Evolutionary conservation across 2,888 invertebrate genomes (phyloP), one percentile per base, ranked within the genome.

Genomic region (Bellardia pandia): DNA sequence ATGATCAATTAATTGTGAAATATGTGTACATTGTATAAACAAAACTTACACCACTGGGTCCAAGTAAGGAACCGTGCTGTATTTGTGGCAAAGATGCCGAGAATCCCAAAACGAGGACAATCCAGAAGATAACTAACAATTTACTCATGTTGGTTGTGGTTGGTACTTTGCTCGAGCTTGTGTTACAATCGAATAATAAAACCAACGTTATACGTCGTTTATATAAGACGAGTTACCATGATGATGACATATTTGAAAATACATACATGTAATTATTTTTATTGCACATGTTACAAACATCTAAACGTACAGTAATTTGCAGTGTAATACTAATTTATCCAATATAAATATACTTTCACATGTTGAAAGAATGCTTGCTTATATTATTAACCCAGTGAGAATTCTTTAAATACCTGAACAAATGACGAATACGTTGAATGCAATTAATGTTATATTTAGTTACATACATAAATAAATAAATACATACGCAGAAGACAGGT

Each of bases 31-130:
- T 33, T 33, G 37, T 37, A 6, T 2, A n/a, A 42, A 9, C 4
- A 58, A 30, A 68, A 76, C 86, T 85, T 84, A 87, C 87, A 8
- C 87, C 87, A 53, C 87, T 78, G n/a, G 87, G 87, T 9, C 78
- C 87, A 11, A 9, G 13, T 9, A 64, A 8, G 1, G 87, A 85
- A 2, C 87, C 87, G 9, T 87, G 87, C 16, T 82, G 69, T 23
- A 87, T 58, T 51, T 87, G 85, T 23, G 87, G 81, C 72, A 76
- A 74, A 51, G 66, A 37, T 42, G 75, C 30, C 8, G 53, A 40
- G 0, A 53, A 11, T 2, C 33, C 56, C 51, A 86, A 42, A 58
- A 86, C 53, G 3, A 58, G 4, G 40, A 77, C 45, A 72, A 84
- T 53, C 6, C 81, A 71, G 14, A 86, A n/a, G 30, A 81, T 30